Evolutionary conservation across 2,888 invertebrate genomes (phyloP), one percentile per base, ranked within the genome.

Genomic region (Alloscopus bannaensis): DNA sequence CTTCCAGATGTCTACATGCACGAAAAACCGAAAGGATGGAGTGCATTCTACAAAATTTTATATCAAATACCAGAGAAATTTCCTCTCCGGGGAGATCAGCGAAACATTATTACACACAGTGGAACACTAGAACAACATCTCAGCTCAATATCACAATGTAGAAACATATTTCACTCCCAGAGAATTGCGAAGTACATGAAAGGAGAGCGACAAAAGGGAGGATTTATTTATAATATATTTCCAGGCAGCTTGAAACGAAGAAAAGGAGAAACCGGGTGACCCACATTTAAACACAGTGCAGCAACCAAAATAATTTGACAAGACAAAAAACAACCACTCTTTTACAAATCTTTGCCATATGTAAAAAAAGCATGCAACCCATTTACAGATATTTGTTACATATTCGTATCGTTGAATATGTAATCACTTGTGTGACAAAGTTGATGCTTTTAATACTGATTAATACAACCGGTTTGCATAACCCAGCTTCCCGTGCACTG

Each of bases 341-440:
- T n/a, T n/a, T n/a, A n/a, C n/a, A n/a, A n/a, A n/a, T n/a, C n/a
- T n/a, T n/a, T n/a, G n/a, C n/a, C n/a, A n/a, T n/a, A n/a, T n/a
- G n/a, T n/a, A n/a, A n/a, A n/a, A n/a, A n/a, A n/a, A n/a, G n/a
- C n/a, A n/a, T n/a, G n/a, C n/a, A n/a, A n/a, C n/a, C n/a, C n/a
- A n/a, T n/a, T n/a, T n/a, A n/a, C n/a, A n/a, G n/a, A n/a, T n/a
- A n/a, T n/a, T n/a, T n/a, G n/a, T n/a, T 4, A 16, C n/a, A 16
- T 57, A 52, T 72, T 42, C 62, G 40, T 18, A 42, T 42, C 45
- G 65, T 26, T 66, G 76, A 68, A 76, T 76, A 62, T 68, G 62
- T 76, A 76, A 76, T 76, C 68, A 76, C 76, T 68, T 76, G 24
- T 68, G 76, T 76, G 76, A 69, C 76, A 76, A n/a, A n/a, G n/a